Conservation (phyloP, 2,888 invertebrate species). For the Cantharis rustica region DNA sequence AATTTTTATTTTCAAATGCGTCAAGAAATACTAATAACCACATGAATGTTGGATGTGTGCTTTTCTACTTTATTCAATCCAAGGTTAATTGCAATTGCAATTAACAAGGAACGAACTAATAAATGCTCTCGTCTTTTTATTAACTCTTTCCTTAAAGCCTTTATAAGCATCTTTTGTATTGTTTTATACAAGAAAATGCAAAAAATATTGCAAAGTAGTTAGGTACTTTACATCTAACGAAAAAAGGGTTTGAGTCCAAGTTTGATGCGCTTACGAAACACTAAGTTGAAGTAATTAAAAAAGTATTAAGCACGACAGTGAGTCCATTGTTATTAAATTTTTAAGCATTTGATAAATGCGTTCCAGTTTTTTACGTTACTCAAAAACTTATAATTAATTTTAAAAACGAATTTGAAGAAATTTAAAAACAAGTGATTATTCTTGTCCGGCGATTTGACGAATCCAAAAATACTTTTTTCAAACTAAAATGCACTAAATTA, state of each 20-base stretch:
- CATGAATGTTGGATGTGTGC: constrained; percentile 34
- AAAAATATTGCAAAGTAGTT: constrained; percentile 35
- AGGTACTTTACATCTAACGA: constrained; percentile 13
- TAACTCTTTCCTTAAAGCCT: constrained; percentile 40
- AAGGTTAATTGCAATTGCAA: constrained; percentile 40
- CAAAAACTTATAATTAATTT: not conserved
- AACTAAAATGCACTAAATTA: too few relatives aligned
- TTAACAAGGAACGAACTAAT: constrained; percentile 38
- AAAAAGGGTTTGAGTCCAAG: constrained; percentile 23
- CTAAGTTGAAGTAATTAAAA: constrained; percentile 30
- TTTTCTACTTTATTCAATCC: constrained; percentile 34
- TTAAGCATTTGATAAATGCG: not conserved
- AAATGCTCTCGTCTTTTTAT: constrained; percentile 39
- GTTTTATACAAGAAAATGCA: constrained; percentile 38
- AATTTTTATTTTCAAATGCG: not conserved
- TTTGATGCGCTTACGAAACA: constrained; percentile 30
- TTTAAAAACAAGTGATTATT: not conserved
- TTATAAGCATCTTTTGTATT: constrained; percentile 40
- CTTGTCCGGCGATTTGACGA: too few relatives aligned
- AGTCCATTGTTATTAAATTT: constrained; percentile 7
- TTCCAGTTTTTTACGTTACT: not conserved
- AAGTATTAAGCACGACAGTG: constrained; percentile 21
- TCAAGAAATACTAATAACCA: constrained; percentile 16
- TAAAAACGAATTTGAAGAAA: not conserved
- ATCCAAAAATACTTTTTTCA: too few relatives aligned